Conservation (phyloP, 2,113 vertebrate genomes). For the Tachysurus vachellii region DNA sequence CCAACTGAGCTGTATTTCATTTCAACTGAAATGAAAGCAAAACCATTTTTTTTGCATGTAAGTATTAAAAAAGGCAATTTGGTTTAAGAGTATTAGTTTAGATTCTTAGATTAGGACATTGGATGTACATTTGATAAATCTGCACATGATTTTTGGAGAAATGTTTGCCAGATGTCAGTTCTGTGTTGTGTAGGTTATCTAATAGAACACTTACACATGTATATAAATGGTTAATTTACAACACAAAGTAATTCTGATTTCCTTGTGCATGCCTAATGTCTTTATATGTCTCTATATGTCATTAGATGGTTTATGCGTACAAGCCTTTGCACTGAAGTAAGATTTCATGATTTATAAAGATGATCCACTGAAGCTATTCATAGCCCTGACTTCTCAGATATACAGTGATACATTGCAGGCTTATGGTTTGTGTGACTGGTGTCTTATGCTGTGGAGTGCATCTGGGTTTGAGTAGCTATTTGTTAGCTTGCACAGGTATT, state of each 20-base stretch:
- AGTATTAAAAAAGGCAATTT: too few relatives aligned
- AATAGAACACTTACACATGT: slow-evolving; percentile 4
- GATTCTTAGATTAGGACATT: too few relatives aligned
- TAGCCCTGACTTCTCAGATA: neutral
- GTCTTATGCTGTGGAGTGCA: neutral
- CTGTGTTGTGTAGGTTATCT: too few relatives aligned
- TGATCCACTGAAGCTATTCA: slow-evolving; percentile 14
- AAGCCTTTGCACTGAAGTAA: neutral
- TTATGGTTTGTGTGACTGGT: neutral
- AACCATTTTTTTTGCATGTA: too few relatives aligned
- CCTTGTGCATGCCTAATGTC: slow-evolving; percentile 16
- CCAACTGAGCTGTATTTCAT: too few relatives aligned
- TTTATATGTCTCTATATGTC: slow-evolving; percentile 6
- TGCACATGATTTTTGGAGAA: too few relatives aligned
- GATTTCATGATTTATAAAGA: slow-evolving; percentile 12
- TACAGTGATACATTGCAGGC: neutral
- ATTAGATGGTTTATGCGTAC: slow-evolving; percentile 3
- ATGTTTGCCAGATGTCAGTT: too few relatives aligned
- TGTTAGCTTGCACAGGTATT: neutral
- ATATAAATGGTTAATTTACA: slow-evolving; percentile 19
- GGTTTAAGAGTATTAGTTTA: too few relatives aligned
- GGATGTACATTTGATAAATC: too few relatives aligned
- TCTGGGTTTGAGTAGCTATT: neutral
- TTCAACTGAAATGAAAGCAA: too few relatives aligned
- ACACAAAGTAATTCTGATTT: slow-evolving; percentile 10